These are phyloP conservation scores for Thaumatotibia leucotreta DNA, from an alignment of 1,140 invertebrate species.

Conservation along the genomic window DNA sequence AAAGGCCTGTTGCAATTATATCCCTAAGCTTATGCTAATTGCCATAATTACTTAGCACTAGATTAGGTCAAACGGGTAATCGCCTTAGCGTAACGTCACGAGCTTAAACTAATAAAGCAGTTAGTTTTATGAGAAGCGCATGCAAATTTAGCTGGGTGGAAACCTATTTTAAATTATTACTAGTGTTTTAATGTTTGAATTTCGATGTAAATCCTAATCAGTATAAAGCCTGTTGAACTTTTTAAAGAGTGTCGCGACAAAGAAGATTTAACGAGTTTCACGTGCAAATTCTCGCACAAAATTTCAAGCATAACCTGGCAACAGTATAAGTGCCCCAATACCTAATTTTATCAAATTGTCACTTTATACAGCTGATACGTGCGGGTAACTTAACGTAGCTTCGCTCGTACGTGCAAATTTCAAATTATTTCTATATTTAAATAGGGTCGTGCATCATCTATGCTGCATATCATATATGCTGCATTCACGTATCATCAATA, in stretches of 20 bases:
- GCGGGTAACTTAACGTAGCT: too few relatives aligned
- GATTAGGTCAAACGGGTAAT: constrained; percentile 6
- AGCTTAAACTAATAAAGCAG: constrained; percentile 9
- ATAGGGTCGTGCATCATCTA: too few relatives aligned
- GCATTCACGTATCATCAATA: too few relatives aligned
- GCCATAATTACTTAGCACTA: constrained; percentile 6
- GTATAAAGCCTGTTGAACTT: background rate
- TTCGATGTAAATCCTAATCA: background rate
- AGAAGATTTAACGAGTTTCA: background rate
- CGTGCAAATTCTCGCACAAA: too few relatives aligned
- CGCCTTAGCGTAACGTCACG: background rate
- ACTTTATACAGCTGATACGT: too few relatives aligned
- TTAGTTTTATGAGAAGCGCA: constrained; percentile 7
- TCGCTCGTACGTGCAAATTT: too few relatives aligned
- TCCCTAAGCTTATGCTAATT: constrained; percentile 10
- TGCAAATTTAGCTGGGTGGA: background rate
- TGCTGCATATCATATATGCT: too few relatives aligned
- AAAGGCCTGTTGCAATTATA: background rate
- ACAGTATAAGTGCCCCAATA: too few relatives aligned
- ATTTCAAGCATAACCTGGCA: too few relatives aligned
- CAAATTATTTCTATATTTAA: too few relatives aligned
- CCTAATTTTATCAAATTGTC: too few relatives aligned
- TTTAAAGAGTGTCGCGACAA: background rate
- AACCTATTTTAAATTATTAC: background rate
- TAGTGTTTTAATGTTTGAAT: background rate